Evolutionary conservation across 2,113 vertebrate species (phyloP).

Genomic region (Sceloporus undulatus): DNA sequence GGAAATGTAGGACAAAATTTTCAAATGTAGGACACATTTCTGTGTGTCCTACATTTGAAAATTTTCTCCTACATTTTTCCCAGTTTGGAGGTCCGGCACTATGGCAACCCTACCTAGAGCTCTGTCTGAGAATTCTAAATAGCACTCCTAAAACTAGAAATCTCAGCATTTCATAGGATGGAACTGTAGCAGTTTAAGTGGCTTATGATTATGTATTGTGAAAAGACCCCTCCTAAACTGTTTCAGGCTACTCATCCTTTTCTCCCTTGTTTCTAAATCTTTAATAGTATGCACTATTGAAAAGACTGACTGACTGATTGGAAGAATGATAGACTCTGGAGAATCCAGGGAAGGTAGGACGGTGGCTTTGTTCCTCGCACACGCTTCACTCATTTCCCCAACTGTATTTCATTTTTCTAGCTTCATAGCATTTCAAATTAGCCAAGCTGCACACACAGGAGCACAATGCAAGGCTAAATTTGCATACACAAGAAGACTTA

Average conservation of each 20-base stretch:
- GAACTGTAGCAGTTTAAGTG: too few relatives aligned
- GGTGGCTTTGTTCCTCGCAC: constrained; percentile 52
- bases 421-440: constrained; percentile 30
- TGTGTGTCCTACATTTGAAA: too few relatives aligned
- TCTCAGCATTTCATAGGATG: too few relatives aligned
- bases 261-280: not conserved
- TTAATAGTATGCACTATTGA: constrained; percentile 39
- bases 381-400: constrained; percentile 2
- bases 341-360: constrained; percentile 26
- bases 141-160: too few relatives aligned
- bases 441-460: constrained; percentile 39
- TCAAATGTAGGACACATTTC: too few relatives aligned
- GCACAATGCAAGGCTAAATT: constrained; percentile 46
- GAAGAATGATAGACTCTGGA: constrained; percentile 32
- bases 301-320: constrained; percentile 44
- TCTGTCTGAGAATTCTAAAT: too few relatives aligned
- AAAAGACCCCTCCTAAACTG: not conserved
- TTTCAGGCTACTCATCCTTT: not conserved
- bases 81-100: too few relatives aligned
- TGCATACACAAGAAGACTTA: constrained; percentile 58
- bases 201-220: too few relatives aligned
- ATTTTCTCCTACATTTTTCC: too few relatives aligned
- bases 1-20: too few relatives aligned
- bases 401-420: constrained; percentile 36
- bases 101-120: too few relatives aligned